These are phyloP conservation scores for Buphagus erythrorhynchus DNA, from an alignment of 2,797 vertebrate genomes.

Conservation along the genomic window DNA sequence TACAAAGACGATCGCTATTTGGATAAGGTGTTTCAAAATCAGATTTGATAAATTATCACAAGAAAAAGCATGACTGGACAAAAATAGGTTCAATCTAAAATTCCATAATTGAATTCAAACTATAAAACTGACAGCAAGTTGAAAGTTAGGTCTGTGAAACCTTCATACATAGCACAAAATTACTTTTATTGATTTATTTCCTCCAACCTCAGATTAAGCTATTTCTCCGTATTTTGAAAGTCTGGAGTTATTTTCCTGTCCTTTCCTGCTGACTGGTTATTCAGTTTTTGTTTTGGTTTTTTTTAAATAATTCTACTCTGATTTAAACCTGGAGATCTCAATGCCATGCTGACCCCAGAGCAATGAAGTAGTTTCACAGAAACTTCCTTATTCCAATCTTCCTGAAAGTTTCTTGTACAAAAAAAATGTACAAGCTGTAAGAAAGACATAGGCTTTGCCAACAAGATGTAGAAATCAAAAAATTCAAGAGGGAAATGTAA, in stretches of 20 bases:
- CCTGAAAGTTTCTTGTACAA: background rate
- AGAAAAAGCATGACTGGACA: background rate
- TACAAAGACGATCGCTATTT: background rate
- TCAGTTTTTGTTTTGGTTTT: background rate
- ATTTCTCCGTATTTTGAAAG: background rate
- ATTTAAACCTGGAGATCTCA: background rate
- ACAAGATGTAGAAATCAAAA: background rate
- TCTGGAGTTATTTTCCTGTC: background rate
- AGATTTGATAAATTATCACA: background rate
- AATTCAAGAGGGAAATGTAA: background rate
- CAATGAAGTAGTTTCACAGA: background rate
- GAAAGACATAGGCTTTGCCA: background rate
- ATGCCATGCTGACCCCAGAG: background rate
- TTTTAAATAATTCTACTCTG: background rate
- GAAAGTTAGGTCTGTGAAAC: background rate
- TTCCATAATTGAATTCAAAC: background rate
- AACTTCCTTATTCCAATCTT: background rate
- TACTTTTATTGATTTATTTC: slow-evolving; percentile 46
- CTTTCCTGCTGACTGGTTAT: background rate
- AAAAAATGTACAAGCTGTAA: background rate
- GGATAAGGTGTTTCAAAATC: background rate
- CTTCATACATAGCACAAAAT: slow-evolving; percentile 14
- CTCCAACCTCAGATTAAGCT: background rate
- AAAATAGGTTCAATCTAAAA: background rate
- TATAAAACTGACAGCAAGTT: background rate